A percentile compares a stretch with the other conserved stretches of the same genome.
Conservation (phyloP, 2,888 invertebrate genomes). For the Acanthococcus lagerstroemiae region DNA sequence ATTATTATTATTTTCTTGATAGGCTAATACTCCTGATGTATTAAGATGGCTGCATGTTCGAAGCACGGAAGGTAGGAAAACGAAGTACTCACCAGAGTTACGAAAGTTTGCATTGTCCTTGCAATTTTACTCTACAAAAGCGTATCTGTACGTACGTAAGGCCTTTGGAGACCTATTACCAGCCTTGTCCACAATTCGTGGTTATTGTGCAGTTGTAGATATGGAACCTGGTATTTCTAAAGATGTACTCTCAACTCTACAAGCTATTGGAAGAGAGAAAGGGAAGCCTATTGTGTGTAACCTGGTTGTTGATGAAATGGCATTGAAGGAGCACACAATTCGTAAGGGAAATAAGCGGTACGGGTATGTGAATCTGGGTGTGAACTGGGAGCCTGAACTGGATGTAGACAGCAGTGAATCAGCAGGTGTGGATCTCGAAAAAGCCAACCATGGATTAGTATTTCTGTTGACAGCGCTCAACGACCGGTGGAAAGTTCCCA, state of each 20-base stretch:
- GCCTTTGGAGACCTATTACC: conserved; percentile 1
- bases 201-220: neutral
- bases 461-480: neutral
- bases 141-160: neutral
- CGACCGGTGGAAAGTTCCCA: neutral
- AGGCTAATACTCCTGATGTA: neutral
- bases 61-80: neutral
- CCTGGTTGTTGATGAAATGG: neutral
- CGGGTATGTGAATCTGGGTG: neutral
- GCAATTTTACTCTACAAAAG: neutral
- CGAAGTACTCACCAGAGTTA: neutral
- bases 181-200: neutral
- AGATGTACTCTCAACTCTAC: neutral
- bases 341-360: neutral
- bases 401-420: neutral
- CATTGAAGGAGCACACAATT: neutral
- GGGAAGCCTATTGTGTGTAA: neutral
- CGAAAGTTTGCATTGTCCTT: neutral
- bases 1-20: no score
- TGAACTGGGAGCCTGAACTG: no score
- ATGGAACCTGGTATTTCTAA: neutral
- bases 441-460: neutral
- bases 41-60: neutral
- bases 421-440: neutral
- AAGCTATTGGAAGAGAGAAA: neutral